Base-by-base conservation (phyloP, 1,140 invertebrate species). In the Ceratina australensis region DNA sequence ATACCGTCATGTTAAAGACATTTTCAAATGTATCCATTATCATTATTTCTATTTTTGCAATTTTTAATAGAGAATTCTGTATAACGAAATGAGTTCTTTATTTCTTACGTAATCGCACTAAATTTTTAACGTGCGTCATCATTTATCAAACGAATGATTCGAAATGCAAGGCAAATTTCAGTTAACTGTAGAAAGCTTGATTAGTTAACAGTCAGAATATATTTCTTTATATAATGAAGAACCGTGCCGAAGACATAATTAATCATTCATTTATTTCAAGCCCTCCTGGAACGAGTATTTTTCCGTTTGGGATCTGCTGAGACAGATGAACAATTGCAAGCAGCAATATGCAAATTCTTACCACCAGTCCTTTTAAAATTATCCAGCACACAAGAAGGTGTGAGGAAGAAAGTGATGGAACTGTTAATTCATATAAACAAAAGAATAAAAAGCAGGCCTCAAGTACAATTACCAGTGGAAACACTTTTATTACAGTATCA, bases 401-500 rank as follows among this genome's bases (percentile, higher is more conserved):
- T 98, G 16, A 93, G 96, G 57, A 96, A 96, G 87, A 97, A 97
- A 94, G 96, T 98, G 12, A 97, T 98, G 95, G 97, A 98, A 90
- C 92, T 98, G n/a, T 90, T 98, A 24, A 95, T 98, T 68, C 98
- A 99, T 90, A 95, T 99, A 28, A 98, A 98, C 90, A 97, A 97
- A 88, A 93, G 97, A 74, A 93, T 98, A 22, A 98, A 98, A 90
- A 97, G 96, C 82, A 93, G 97, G 59, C 94, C 95, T 10, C 94
- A 95, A 87, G 96, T 99, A 2, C 96, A 97, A 89, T 92, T 98
- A 28, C 97, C 98, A 4, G 95, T 99, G n/a, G 95, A 98, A 83
- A 94, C 95, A 18, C 92, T 99, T 4, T 89, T 99, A 16, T 92
- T 95, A 57, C 95, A 97, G 78, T 98, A 98, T 92, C 94, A 95